Percentiles rank a stretch among this genome's conserved stretches.
Conservation (phyloP, 2,113 vertebrate genomes). For the Perca flavescens region DNA sequence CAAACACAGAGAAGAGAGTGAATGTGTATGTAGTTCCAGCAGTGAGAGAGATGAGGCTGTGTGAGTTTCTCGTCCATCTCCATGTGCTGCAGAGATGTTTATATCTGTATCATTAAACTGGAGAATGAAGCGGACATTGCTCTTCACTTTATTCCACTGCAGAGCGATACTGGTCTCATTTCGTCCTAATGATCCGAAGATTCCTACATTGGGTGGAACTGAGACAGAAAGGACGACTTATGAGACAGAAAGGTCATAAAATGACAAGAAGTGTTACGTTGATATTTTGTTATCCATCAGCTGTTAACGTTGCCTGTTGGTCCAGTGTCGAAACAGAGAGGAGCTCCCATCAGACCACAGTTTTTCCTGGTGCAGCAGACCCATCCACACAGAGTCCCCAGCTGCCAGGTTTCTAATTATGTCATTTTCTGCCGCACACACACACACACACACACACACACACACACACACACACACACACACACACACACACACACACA, state of each 20-base stretch:
- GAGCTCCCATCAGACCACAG: conserved; percentile 58
- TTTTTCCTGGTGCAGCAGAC: conserved; percentile 21
- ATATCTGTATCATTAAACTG: conserved; percentile 19
- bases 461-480: no score
- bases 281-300: no score
- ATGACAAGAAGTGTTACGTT: no score
- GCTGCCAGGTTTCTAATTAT: neutral
- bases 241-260: neutral
- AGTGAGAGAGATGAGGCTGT: conserved; percentile 45
- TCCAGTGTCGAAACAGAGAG: conserved; percentile 49
- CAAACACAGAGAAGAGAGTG: conserved; percentile 47
- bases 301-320: fast-evolving
- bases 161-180: conserved; percentile 49
- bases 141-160: conserved; percentile 34
- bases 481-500: no score
- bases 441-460: no score
- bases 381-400: conserved; percentile 13
- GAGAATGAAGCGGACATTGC: conserved; percentile 10
- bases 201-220: neutral
- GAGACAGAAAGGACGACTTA: neutral
- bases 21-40: conserved; percentile 35
- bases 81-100: conserved; percentile 10
- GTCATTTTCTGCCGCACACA: conserved; percentile 14
- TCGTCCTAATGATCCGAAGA: neutral
- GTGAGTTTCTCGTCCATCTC: conserved; percentile 26